phyloP scores from a whole-genome alignment of 2,888 invertebrate species.

The Apamea epomidion region DNA sequence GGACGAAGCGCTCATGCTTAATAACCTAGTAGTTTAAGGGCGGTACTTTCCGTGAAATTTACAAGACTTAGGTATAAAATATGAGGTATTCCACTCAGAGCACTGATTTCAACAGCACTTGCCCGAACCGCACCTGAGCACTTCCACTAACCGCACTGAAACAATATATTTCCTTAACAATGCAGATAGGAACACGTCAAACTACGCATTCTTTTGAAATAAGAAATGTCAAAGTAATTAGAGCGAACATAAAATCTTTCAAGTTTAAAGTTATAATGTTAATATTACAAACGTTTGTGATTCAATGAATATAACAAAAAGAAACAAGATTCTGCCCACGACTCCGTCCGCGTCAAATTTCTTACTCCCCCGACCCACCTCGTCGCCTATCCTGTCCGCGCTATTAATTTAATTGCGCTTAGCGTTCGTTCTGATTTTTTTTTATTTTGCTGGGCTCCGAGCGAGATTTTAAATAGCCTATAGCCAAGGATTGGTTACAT shows the following conservation, averaged over 20 bases:
- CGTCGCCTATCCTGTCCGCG: too few species aligned
- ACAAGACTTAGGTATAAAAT: background rate
- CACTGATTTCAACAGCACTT: too few species aligned
- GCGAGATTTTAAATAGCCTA: too few species aligned
- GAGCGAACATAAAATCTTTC: background rate
- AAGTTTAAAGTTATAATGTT: background rate
- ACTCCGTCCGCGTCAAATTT: too few species aligned
- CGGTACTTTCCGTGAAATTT: background rate
- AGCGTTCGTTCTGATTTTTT: background rate
- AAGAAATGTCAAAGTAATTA: background rate
- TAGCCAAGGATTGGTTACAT: too few species aligned
- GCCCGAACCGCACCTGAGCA: too few species aligned
- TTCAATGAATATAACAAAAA: background rate
- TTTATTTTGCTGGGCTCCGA: background rate
- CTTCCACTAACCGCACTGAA: too few species aligned
- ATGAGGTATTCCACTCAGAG: too few species aligned
- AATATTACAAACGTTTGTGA: background rate
- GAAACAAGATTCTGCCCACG: too few species aligned
- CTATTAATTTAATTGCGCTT: too few species aligned
- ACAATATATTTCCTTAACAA: background rate
- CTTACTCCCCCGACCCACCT: too few species aligned
- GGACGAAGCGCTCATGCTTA: background rate
- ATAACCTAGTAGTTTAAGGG: background rate
- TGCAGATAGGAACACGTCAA: background rate
- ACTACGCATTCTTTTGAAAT: background rate